phyloP scores from a whole-genome alignment of 2,113 vertebrate species.

The Eurypyga helias region DNA sequence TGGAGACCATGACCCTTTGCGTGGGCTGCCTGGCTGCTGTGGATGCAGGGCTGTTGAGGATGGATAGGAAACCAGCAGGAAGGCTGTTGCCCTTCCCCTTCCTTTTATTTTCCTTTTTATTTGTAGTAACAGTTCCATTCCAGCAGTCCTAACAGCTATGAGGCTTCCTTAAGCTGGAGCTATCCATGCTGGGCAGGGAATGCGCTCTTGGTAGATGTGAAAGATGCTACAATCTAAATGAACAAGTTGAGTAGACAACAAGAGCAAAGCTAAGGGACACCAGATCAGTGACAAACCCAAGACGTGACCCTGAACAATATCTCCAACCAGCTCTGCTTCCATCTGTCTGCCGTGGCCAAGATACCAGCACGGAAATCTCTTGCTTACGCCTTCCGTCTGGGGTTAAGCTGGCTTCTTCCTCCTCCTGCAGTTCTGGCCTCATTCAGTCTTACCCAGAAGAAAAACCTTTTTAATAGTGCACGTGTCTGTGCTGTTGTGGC shows the following conservation, averaged over 20 bases:
- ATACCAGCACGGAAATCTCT: background rate
- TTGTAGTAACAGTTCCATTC: background rate
- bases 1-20: background rate
- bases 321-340: background rate
- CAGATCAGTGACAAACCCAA: background rate
- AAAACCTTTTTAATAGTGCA: background rate
- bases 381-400: background rate
- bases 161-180: background rate
- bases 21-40: background rate
- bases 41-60: background rate
- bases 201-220: accelerated
- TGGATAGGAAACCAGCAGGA: background rate
- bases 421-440: background rate
- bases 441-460: background rate
- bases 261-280: background rate
- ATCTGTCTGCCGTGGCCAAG: background rate
- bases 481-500: background rate
- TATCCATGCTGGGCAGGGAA: accelerated
- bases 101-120: background rate
- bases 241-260: background rate
- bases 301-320: background rate
- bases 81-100: background rate
- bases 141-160: accelerated
- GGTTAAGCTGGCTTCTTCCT: background rate
- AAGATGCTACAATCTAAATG: background rate